These are phyloP conservation scores for Champsocephalus esox DNA, from an alignment of 2,797 vertebrate genomes.

Conservation along the genomic window DNA sequence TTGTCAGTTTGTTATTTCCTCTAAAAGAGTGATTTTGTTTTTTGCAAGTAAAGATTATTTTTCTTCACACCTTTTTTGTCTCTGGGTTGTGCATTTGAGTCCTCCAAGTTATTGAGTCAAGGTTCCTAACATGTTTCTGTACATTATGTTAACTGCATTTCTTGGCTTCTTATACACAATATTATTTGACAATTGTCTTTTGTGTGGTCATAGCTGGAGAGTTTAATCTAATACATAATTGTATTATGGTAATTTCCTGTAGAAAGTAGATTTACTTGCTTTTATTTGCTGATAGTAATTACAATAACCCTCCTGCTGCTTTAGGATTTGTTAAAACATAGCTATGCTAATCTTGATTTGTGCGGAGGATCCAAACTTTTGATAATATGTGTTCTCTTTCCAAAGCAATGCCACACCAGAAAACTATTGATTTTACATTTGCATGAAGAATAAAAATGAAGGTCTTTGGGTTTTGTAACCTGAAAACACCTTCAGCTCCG, in stretches of 20 bases:
- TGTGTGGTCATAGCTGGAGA: neutral
- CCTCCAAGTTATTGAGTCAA: no score
- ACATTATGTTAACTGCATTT: no score
- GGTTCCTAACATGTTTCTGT: no score
- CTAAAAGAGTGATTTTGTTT: no score
- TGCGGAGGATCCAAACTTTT: constrained; percentile 21
- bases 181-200: neutral
- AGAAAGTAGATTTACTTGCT: constrained; percentile 15
- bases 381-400: constrained; percentile 14
- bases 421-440: constrained; percentile 36
- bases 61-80: no score
- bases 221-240: neutral
- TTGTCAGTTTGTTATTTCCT: no score
- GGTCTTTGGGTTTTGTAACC: constrained; percentile 24
- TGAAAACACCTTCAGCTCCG: constrained; percentile 41
- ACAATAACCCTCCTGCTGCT: constrained; percentile 28
- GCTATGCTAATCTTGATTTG: constrained; percentile 19
- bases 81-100: no score
- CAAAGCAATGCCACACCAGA: constrained; percentile 10
- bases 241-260: neutral
- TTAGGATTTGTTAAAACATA: constrained; percentile 18
- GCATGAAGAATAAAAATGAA: constrained; percentile 34
- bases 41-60: no score
- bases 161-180: no score
- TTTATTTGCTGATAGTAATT: constrained; percentile 9